Evolutionary conservation across 2,113 vertebrate genomes (phyloP).

Genomic region (Oplegnathus fasciatus): DNA sequence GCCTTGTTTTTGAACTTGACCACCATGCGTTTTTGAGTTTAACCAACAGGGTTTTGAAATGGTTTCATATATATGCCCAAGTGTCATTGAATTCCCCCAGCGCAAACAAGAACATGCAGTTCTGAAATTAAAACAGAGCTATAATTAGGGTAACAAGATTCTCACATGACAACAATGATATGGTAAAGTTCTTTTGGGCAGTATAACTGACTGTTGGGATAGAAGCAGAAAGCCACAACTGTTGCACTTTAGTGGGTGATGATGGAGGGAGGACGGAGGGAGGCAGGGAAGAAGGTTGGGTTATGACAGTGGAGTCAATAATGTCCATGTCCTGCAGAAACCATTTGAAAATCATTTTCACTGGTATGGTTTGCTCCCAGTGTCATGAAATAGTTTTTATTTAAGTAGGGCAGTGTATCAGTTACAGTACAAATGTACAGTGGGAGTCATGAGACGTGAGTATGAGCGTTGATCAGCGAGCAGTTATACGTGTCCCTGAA

Average conservation of each 20-base stretch:
- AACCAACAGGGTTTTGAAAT: conserved; percentile 25
- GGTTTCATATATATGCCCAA: conserved; percentile 33
- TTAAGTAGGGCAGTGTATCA: conserved; percentile 39
- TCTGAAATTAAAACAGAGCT: conserved; percentile 32
- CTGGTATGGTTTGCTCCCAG: conserved; percentile 20
- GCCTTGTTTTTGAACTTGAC: conserved; percentile 18
- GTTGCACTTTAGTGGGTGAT: conserved; percentile 40
- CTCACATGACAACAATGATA: conserved; percentile 54
- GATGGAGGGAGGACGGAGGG: conserved; percentile 29
- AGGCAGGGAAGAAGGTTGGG: neutral
- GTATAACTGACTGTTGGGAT: conserved; percentile 1
- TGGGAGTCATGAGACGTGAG: conserved; percentile 25
- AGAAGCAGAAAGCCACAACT: conserved; percentile 54
- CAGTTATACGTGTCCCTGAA: conserved; percentile 7
- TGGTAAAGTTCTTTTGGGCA: conserved; percentile 38
- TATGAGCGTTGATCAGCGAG: conserved; percentile 5
- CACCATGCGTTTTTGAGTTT: conserved; percentile 17
- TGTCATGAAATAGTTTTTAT: conserved; percentile 29
- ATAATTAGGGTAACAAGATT: conserved; percentile 37
- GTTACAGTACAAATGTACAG: conserved; percentile 70
- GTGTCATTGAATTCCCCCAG: conserved; percentile 7
- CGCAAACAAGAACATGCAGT: conserved; percentile 17
- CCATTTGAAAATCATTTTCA: conserved; percentile 53
- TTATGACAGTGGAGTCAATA: conserved; percentile 34
- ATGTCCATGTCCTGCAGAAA: conserved; percentile 51